Evolutionary conservation across 2,113 vertebrate species (phyloP), one percentile per base, ranked within the genome.

Genomic region (Pandion haliaetus): DNA sequence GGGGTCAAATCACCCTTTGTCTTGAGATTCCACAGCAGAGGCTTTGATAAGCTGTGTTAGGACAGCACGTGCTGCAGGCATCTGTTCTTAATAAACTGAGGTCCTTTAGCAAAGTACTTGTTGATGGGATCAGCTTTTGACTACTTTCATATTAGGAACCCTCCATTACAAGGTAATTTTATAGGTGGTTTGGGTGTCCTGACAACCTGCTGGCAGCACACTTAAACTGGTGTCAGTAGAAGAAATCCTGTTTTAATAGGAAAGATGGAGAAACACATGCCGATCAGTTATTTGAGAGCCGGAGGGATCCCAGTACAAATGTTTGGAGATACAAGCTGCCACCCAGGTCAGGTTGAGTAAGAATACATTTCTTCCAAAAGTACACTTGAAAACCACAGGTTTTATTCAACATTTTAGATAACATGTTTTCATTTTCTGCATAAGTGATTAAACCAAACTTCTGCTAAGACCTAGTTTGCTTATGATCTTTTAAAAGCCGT

Each of bases 1-100:
- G 52, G 5, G 7, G 8, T 31, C 3, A 1, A 38, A 31, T 47
- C 5, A 0, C 29, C 34, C 17, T 47, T 38, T 52, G 34, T 36
- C 26, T 54, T 74, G 62, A 65, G 31, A 23, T 74, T 52, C 66
- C 31, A 7, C 32, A 61, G 69, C 31, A 80, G 25, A 34, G 50
- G 45, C 34, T 67, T 62, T 67, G 44, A 28, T 67, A n/a, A 86
- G 32, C 38, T 66, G 12, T 40, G 34, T 19, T 57, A 80, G 59
- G 55, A 72, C 62, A 72, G 19, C 40, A 36, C 0, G 1, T 29
- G 34, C 47, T 76, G 44, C 36, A 36, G 32, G 29, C 26, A 8
- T 62, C 38, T 38, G 15, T 66, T 23, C 47, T 61, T 44, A 17
- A 17, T n/a, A 42, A 49, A 29, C 23, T 49, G 52, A 72, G n/a